Conservation (phyloP, 2,888 invertebrate species). For the Polyommatus icarus region DNA sequence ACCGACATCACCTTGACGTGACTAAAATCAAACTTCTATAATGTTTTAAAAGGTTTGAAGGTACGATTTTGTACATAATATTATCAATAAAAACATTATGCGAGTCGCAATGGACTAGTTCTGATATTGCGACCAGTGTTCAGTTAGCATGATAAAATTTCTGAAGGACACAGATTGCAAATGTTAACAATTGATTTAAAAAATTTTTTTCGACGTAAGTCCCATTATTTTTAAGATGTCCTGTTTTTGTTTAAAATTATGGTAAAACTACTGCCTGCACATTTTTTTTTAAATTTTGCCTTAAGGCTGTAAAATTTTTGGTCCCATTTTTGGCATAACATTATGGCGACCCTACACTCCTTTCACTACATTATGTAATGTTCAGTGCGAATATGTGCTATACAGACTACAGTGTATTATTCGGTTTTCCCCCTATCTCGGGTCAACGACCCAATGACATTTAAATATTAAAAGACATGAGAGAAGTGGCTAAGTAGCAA, state of each 20-base stretch:
- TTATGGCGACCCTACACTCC: neutral
- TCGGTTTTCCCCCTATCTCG: neutral
- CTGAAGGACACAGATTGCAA: too few species aligned
- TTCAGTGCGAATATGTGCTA: neutral
- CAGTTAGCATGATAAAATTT: too few species aligned
- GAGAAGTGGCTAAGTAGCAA: too few species aligned
- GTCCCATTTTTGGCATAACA: neutral
- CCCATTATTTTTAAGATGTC: neutral
- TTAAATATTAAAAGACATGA: neutral
- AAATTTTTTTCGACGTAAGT: too few species aligned
- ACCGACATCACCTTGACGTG: too few species aligned
- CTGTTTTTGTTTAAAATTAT: neutral
- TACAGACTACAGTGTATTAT: neutral
- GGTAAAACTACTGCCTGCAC: neutral
- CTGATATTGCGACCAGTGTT: too few species aligned
- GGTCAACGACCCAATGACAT: neutral
- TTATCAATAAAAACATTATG: too few species aligned
- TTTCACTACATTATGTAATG: slow-evolving; percentile 16
- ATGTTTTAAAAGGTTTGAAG: too few species aligned
- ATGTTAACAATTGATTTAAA: too few species aligned
- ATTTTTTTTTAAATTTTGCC: neutral
- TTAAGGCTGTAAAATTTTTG: neutral
- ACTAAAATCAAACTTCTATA: too few species aligned
- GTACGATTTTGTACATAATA: too few species aligned
- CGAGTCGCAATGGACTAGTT: too few species aligned